phyloP scores from a whole-genome alignment of 2,888 invertebrate genomes.

The Agrotis segetum region DNA sequence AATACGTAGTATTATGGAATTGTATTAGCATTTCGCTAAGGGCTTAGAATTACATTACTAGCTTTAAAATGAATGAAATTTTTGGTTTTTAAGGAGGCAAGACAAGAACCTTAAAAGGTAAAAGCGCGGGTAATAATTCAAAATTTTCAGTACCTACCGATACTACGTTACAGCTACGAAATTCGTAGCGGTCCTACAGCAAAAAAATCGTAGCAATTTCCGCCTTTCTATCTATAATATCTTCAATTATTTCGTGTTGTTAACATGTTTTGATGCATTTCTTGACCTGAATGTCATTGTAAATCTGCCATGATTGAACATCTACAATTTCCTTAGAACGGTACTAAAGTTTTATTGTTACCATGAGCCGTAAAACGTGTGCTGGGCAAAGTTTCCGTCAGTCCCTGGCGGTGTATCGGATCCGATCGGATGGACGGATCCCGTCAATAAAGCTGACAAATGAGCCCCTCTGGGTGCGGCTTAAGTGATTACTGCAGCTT shows the following conservation, averaged over 20 bases:
- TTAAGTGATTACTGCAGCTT: conserved; percentile 90
- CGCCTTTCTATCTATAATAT: background rate
- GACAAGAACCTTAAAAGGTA: too few relatives aligned
- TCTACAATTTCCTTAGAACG: background rate
- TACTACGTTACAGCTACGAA: conserved; percentile 1
- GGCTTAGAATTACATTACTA: background rate
- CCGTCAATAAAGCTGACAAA: conserved; percentile 83
- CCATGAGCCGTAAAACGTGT: conserved; percentile 10
- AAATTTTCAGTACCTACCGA: too few relatives aligned
- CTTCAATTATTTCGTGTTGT: background rate
- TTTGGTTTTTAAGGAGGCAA: background rate
- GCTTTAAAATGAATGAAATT: background rate
- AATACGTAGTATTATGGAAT: background rate
- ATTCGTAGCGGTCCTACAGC: background rate
- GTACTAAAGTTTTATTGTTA: conserved; percentile 4
- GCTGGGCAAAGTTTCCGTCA: conserved; percentile 31
- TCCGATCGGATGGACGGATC: conserved; percentile 72
- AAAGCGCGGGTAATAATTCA: too few relatives aligned
- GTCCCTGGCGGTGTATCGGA: conserved; percentile 65
- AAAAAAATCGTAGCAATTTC: background rate
- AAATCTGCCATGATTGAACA: background rate
- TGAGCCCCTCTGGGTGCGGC: conserved; percentile 81
- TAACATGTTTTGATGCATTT: background rate
- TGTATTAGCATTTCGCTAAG: too few relatives aligned
- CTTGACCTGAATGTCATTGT: background rate